Evolutionary conservation across 2,797 vertebrate genomes (phyloP).

Genomic region (Rhinatrema bivittatum): DNA sequence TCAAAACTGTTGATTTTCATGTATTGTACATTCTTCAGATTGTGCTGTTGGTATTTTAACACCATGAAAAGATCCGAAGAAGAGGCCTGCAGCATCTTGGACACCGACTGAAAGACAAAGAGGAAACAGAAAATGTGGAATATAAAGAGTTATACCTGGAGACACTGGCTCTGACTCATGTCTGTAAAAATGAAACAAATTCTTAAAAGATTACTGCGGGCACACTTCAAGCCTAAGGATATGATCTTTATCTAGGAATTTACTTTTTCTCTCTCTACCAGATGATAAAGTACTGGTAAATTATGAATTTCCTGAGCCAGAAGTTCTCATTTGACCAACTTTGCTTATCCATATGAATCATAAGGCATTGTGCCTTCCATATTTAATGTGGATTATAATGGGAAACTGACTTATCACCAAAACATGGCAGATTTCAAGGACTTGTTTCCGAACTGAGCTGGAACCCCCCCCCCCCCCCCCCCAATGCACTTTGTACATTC

Average conservation of each 20-base stretch:
- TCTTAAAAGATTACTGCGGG: constrained; percentile 44
- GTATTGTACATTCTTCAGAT: constrained; percentile 35
- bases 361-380: constrained; percentile 50
- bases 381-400: constrained; percentile 69
- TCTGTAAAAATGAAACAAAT: constrained; percentile 49
- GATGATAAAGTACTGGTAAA: constrained; percentile 55
- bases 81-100: constrained; percentile 36
- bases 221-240: constrained; percentile 49
- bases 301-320: constrained; percentile 53
- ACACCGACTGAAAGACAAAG: constrained; percentile 53
- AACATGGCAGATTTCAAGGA: constrained; percentile 76
- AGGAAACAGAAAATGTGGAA: constrained; percentile 53
- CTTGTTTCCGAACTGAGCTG: constrained; percentile 74
- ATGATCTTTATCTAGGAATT: constrained; percentile 59
- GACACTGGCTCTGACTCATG: constrained; percentile 41
- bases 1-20: constrained; percentile 2
- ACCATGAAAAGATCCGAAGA: constrained; percentile 54
- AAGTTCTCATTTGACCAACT: constrained; percentile 54
- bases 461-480: too few relatives aligned
- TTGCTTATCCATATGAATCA: constrained; percentile 45
- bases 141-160: constrained; percentile 55
- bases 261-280: constrained; percentile 31
- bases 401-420: constrained; percentile 56
- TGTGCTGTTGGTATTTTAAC: constrained; percentile 43
- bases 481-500: constrained; percentile 56